phyloP scores from a whole-genome alignment of 2,797 vertebrate species.

The Iguana delicatissima region DNA sequence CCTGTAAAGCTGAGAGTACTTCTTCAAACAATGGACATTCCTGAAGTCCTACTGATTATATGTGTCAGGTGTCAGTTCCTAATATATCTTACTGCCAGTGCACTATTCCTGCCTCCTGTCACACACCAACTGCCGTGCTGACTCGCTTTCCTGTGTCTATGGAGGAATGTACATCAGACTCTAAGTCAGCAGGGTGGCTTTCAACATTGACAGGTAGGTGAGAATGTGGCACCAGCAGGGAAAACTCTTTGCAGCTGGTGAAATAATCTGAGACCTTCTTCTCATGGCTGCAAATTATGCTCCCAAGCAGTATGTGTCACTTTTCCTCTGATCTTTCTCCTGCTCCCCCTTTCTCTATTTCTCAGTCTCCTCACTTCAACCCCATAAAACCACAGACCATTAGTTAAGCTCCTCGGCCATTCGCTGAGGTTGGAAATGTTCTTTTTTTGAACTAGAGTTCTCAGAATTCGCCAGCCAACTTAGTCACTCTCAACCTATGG shows the following conservation, averaged over 20 bases:
- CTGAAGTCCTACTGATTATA: conserved; percentile 8
- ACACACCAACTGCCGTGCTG: accelerated
- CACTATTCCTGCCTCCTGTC: accelerated
- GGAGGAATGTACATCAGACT: conserved; percentile 37
- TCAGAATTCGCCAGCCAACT: not conserved
- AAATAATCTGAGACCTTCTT: conserved; percentile 39
- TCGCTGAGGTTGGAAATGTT: not conserved
- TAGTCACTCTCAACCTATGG: not conserved
- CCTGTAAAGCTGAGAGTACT: conserved; percentile 21
- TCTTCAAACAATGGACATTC: conserved; percentile 22
- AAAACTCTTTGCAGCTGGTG: conserved; percentile 39
- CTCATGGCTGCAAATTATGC: conserved; percentile 33
- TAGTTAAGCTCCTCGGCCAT: not conserved
- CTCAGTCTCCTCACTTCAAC: not conserved
- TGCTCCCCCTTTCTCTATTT: not conserved
- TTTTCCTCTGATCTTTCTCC: conserved; percentile 9
- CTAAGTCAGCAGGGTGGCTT: conserved; percentile 27
- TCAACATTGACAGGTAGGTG: conserved; percentile 39
- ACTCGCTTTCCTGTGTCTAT: conserved; percentile 21
- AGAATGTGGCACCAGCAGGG: conserved; percentile 23
- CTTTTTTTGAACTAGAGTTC: not conserved
- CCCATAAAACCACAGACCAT: not conserved
- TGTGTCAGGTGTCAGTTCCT: not conserved
- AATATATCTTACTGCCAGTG: conserved; percentile 21
- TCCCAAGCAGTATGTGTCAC: not conserved